Percentiles rank a stretch among this genome's conserved stretches.
phyloP scores from a whole-genome alignment of 2,797 vertebrate genomes.

The Coregonus suidteri region DNA sequence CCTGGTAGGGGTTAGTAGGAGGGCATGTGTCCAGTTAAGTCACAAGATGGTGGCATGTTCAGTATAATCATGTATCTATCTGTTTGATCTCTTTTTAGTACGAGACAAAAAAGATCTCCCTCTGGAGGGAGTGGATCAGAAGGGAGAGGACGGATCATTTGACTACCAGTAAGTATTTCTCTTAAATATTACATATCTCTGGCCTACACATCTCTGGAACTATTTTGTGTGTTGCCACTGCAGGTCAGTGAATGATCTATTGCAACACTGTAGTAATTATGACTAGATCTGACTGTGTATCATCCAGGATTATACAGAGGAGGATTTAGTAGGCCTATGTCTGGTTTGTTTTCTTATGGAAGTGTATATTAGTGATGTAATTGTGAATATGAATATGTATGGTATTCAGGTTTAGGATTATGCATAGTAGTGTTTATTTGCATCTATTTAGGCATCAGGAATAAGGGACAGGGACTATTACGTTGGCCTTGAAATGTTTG shows the following conservation, averaged over 20 bases:
- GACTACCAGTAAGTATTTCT: constrained; percentile 89
- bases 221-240: not conserved
- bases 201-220: not conserved
- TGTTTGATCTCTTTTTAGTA: constrained; percentile 69
- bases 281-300: not conserved
- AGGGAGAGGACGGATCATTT: constrained; percentile 93
- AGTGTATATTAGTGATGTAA: not conserved
- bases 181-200: not conserved
- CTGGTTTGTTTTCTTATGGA: not conserved
- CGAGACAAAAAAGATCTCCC: constrained; percentile 95
- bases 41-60: too few relatives aligned
- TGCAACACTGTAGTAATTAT: not conserved
- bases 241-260: not conserved
- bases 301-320: not conserved
- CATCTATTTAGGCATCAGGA: not conserved
- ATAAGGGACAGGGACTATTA: too few relatives aligned
- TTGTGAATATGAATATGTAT: not conserved
- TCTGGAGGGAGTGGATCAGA: constrained; percentile 89
- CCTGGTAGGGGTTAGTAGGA: not conserved
- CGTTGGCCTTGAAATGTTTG: too few relatives aligned
- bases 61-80: constrained; percentile 8
- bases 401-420: not conserved
- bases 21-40: not conserved
- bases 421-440: not conserved
- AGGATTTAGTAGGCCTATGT: not conserved